A percentile compares a stretch with the other conserved stretches of the same genome.
Evolutionary conservation across 1,140 invertebrate genomes (phyloP).

Genomic region (Zaprionus kolodkinae): DNA sequence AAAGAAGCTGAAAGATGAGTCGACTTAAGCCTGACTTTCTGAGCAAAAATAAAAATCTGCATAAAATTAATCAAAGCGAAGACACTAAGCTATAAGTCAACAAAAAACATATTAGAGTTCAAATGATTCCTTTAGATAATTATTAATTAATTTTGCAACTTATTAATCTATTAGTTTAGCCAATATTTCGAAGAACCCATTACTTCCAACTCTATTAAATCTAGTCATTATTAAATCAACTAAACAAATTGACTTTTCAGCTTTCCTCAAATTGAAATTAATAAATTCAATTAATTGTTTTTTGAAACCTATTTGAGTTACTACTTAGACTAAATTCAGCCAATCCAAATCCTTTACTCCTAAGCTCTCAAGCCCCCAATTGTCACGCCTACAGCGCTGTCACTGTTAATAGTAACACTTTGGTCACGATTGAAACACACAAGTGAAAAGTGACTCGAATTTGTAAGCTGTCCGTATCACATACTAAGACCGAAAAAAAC

Average conservation of each 20-base stretch:
- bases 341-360: background rate
- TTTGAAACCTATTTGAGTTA: background rate
- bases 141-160: background rate
- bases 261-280: background rate
- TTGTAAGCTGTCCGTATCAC: slow-evolving; percentile 64
- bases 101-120: background rate
- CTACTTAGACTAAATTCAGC: background rate
- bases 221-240: background rate
- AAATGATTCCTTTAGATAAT: background rate
- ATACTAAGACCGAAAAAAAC: slow-evolving; percentile 13
- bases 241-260: background rate
- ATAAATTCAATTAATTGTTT: slow-evolving; percentile 3
- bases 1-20: background rate
- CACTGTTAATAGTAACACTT: slow-evolving; percentile 45
- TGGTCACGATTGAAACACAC: slow-evolving; percentile 20
- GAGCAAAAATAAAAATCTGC: too few species aligned
- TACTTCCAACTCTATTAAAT: background rate
- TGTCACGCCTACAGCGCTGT: slow-evolving; percentile 30
- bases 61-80: background rate
- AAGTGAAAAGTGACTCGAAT: slow-evolving; percentile 70
- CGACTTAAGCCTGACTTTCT: background rate
- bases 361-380: slow-evolving; percentile 3
- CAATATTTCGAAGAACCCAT: background rate
- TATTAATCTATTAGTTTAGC: background rate
- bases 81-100: background rate